Conservation (phyloP, 2,797 vertebrate genomes). For the Bradypodion pumilum region DNA sequence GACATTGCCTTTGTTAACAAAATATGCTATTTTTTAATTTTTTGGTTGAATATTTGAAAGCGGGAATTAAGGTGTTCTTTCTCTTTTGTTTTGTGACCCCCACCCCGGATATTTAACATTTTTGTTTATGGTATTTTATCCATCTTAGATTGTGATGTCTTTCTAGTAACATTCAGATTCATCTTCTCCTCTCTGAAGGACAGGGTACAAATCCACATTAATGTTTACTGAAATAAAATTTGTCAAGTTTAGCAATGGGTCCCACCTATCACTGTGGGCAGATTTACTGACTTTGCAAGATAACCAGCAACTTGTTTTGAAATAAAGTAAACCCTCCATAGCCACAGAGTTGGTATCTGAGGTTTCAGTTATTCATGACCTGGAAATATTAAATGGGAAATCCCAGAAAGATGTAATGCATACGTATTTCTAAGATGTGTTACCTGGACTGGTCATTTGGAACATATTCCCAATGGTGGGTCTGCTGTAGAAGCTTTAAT, state of each 20-base stretch:
- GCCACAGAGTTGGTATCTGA: too few species aligned
- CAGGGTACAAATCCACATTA: not conserved
- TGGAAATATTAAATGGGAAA: too few species aligned
- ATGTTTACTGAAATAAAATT: not conserved
- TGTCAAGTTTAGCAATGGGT: not conserved
- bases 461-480: too few species aligned
- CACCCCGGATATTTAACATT: not conserved
- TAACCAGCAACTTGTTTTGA: too few species aligned
- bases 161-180: not conserved
- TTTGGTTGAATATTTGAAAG: not conserved
- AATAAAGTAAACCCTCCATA: too few species aligned
- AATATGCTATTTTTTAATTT: not conserved
- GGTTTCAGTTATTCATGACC: too few species aligned
- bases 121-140: not conserved
- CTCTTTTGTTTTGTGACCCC: not conserved
- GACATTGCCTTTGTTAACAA: not conserved
- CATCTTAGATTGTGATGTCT: not conserved
- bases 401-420: too few species aligned
- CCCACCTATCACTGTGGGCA: rapidly evolving
- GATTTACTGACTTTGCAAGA: not conserved
- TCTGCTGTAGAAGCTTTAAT: too few species aligned
- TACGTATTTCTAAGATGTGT: too few species aligned
- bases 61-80: not conserved
- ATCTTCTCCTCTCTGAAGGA: too few species aligned
- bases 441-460: too few species aligned